A percentile compares a stretch with the other conserved stretches of the same genome.
Conservation (phyloP, 2,888 invertebrate species). For the Xylota segnis region DNA sequence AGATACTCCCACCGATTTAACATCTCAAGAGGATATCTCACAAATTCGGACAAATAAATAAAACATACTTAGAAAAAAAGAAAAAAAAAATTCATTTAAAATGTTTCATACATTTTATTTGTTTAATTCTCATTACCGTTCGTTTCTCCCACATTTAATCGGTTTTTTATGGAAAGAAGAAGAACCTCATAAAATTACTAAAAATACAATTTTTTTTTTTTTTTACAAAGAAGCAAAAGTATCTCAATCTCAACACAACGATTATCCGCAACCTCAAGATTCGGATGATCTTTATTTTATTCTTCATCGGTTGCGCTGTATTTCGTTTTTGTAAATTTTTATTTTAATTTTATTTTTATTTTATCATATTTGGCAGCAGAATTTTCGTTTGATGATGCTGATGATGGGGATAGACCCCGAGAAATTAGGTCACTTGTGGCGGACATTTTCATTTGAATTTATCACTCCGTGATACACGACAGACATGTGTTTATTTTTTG, state of each 20-base stretch:
- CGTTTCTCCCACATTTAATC: conserved; percentile 67
- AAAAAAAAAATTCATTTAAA: conserved; percentile 21
- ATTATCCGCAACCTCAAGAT: conserved; percentile 48
- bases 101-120: conserved; percentile 16
- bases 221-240: conserved; percentile 15
- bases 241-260: conserved; percentile 37
- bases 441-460: conserved; percentile 70
- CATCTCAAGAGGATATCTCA: conserved; percentile 1
- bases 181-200: conserved; percentile 72
- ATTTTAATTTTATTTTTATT: conserved; percentile 37
- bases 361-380: conserved; percentile 73
- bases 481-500: conserved; percentile 29
- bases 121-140: conserved; percentile 65
- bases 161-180: conserved; percentile 70
- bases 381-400: conserved; percentile 57
- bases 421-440: conserved; percentile 71
- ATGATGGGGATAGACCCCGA: conserved; percentile 66
- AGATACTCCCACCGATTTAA: conserved; percentile 3
- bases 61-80: conserved; percentile 38
- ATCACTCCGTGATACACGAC: conserved; percentile 52
- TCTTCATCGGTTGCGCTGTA: conserved; percentile 54
- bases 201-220: no score
- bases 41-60: conserved; percentile 37
- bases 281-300: conserved; percentile 64
- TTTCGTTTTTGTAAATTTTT: conserved; percentile 33